Base-by-base conservation (phyloP, 2,797 vertebrate species). In the Manis javanica region DNA sequence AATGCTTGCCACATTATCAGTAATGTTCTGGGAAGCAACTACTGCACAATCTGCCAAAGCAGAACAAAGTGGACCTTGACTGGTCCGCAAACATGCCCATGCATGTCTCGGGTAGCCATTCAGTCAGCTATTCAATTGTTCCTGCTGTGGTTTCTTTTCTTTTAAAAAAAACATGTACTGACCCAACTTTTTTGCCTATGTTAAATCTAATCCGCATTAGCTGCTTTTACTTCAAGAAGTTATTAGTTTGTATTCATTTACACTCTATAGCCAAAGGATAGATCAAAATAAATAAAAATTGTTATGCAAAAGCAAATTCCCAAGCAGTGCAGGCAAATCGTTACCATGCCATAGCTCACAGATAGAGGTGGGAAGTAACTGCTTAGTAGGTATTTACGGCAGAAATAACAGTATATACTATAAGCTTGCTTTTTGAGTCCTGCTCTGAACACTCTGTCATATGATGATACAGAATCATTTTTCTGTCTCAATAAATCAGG, bases 31-130 rank as follows among this genome's bases (percentile, higher is more conserved):
- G 94, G 87, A 97, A 96, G 97, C 24, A 14, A 71, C 0, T 42
- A 51, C 55, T 97, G 93, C 24, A 46, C 87, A 83, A 91, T 75
- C 85, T 23, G 90, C 91, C 90, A 46, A 59, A 69, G 7, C 68
- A 84, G 0, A 97, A 97, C 95, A 95, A 95, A 96, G 37, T 21
- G 75, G 94, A 95, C 1, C 19, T 13, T 24, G 5, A 63, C 15
- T 87, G 55, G 91, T 37, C 89, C 86, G 85, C 82, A 94, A 97
- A 93, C 98, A 97, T 97, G 98, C 81, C 98, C 49, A 42, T 93
- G 95, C 98, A 96, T 16, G 98, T 78, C 95, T 82, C 84, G 87
- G 85, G 85, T 78, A 49, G 61, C 96, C 59, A 83, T 31, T 97
- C 66, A 63, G 72, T 34, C 87, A 64, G 82, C 95, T 64, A 14